Percentiles rank a stretch among this genome's conserved stretches.
phyloP scores from a whole-genome alignment of 2,797 vertebrate species.

The Apogon talboti region DNA sequence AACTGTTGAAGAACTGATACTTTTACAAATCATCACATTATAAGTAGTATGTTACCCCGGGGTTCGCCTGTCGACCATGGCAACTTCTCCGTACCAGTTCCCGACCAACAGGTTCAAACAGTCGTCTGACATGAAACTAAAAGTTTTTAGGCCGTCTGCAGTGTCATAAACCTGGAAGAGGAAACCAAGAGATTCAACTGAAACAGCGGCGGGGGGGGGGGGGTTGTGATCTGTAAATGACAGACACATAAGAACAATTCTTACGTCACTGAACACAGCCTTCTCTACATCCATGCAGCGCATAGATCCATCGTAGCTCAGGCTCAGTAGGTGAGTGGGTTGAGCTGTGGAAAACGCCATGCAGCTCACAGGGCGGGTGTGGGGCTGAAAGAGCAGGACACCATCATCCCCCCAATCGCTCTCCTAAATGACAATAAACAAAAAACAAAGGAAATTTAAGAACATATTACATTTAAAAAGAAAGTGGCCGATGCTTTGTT shows the following conservation, averaged over 20 bases:
- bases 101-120: conserved; percentile 84
- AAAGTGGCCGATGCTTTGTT: too few species aligned
- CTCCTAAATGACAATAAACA: conserved; percentile 67
- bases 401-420: conserved; percentile 74
- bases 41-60: conserved; percentile 64
- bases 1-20: not conserved
- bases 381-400: conserved; percentile 81
- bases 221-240: not conserved
- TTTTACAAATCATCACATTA: not conserved
- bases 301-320: conserved; percentile 86
- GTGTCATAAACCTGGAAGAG: conserved; percentile 83
- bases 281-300: conserved; percentile 88
- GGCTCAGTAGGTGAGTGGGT: conserved; percentile 86
- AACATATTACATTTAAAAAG: not conserved
- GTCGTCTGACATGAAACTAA: conserved; percentile 87
- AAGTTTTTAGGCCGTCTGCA: conserved; percentile 81
- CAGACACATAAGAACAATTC: not conserved
- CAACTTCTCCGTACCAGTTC: conserved; percentile 78
- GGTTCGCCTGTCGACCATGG: conserved; percentile 87
- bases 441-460: too few species aligned
- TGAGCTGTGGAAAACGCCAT: conserved; percentile 86
- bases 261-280: conserved; percentile 89
- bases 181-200: not conserved
- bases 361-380: conserved; percentile 79
- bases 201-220: not conserved